phyloP scores from a whole-genome alignment of 2,797 vertebrate species.

The Hozukius guyotensis region DNA sequence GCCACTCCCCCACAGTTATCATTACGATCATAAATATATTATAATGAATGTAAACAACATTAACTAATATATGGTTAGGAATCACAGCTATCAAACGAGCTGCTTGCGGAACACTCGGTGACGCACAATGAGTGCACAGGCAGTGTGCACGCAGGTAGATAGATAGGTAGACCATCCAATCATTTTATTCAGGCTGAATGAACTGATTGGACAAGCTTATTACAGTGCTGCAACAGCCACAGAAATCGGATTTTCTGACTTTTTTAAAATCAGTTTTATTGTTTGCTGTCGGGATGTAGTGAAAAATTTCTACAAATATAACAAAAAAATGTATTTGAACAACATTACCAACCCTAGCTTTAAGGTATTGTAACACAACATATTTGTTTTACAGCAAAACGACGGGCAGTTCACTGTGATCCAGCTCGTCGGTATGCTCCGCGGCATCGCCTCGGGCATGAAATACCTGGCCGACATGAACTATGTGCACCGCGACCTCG shows the following conservation, averaged over 20 bases:
- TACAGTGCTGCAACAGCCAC: accelerated
- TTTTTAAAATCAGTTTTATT: neutral
- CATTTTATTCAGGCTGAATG: no score
- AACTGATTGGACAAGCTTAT: neutral
- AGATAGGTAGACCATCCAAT: no score
- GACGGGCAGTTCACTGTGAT: conserved; percentile 99
- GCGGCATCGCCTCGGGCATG: conserved; percentile 97
- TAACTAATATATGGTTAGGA: neutral
- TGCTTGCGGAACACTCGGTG: neutral
- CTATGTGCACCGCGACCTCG: conserved; percentile 97
- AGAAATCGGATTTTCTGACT: no score
- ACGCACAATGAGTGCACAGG: no score
- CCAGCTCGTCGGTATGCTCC: conserved; percentile 97
- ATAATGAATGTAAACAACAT: no score
- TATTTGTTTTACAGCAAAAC: conserved; percentile 89
- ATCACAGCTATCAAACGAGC: neutral
- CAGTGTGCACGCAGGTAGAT: neutral
- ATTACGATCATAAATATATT: neutral
- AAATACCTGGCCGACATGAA: conserved; percentile 99
- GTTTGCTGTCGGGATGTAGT: neutral
- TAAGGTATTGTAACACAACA: neutral
- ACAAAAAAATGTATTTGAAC: neutral
- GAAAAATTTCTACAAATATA: neutral
- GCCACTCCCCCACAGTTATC: neutral
- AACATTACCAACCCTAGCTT: neutral